These are phyloP conservation scores for Myotis pilosus DNA, from an alignment of 2,797 vertebrate genomes.

Conservation along the genomic window DNA sequence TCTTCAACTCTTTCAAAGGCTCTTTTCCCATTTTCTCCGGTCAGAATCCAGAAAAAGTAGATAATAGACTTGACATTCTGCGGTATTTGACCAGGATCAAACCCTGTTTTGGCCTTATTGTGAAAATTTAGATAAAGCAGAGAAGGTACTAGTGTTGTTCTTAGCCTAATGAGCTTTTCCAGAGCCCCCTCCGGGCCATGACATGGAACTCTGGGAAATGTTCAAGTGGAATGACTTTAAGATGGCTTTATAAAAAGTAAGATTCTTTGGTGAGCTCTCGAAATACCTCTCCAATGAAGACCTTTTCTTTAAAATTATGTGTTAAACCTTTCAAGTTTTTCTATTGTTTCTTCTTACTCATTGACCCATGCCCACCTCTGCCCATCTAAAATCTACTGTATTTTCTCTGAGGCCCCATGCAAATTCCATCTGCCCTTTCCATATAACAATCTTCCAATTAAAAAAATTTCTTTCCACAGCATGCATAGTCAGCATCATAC, in stretches of 20 bases:
- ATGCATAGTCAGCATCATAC: neutral
- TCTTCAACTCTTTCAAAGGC: neutral
- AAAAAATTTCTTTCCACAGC: neutral
- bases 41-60: conserved; percentile 27
- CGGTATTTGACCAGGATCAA: neutral
- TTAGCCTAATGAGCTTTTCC: neutral
- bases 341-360: neutral
- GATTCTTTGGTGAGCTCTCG: conserved; percentile 19
- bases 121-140: conserved; percentile 27
- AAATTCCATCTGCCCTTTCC: neutral
- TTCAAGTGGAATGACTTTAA: neutral
- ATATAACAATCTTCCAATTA: neutral
- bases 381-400: neutral
- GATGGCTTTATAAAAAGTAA: conserved; percentile 26
- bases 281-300: neutral
- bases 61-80: neutral
- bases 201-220: neutral
- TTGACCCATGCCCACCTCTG: neutral
- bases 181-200: neutral
- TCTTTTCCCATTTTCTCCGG: neutral
- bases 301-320: conserved; percentile 20
- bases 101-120: neutral
- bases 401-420: neutral
- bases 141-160: neutral
- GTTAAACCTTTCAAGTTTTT: conserved; percentile 36